Percentiles rank a stretch among this genome's conserved stretches.
Conservation (phyloP, 2,888 invertebrate species). For the Carpatolechia fugitivella region DNA sequence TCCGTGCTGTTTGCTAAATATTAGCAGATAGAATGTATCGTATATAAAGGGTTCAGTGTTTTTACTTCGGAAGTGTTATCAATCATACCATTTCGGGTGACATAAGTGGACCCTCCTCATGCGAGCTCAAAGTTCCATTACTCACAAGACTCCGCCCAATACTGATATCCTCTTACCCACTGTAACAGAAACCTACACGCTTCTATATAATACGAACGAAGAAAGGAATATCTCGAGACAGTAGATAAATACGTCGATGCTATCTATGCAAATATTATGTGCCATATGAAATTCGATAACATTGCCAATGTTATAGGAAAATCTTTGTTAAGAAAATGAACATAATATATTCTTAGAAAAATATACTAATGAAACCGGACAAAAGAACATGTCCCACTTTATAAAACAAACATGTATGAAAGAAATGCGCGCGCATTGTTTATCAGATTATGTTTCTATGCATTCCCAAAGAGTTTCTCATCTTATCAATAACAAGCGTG, state of each 20-base stretch:
- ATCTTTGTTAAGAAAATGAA: constrained; percentile 4
- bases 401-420: constrained; percentile 1
- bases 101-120: constrained; percentile 78
- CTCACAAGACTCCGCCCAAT: constrained; percentile 68
- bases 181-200: constrained; percentile 44
- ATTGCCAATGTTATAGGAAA: neutral
- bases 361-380: neutral
- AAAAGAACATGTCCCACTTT: neutral
- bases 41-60: constrained; percentile 53
- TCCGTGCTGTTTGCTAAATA: constrained; percentile 19
- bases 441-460: neutral
- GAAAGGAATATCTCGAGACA: constrained; percentile 7
- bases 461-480: neutral
- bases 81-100: constrained; percentile 73
- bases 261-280: constrained; percentile 17
- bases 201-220: constrained; percentile 19
- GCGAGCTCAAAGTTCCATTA: constrained; percentile 74
- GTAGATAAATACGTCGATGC: constrained; percentile 8
- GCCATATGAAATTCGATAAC: constrained; percentile 12
- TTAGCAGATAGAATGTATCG: constrained; percentile 28
- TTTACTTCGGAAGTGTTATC: constrained; percentile 69
- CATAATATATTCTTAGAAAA: neutral
- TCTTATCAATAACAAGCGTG: too few relatives aligned
- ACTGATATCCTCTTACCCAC: constrained; percentile 61
- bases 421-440: neutral